phyloP scores from a whole-genome alignment of 2,888 invertebrate species.

The Atethmia centrago region DNA sequence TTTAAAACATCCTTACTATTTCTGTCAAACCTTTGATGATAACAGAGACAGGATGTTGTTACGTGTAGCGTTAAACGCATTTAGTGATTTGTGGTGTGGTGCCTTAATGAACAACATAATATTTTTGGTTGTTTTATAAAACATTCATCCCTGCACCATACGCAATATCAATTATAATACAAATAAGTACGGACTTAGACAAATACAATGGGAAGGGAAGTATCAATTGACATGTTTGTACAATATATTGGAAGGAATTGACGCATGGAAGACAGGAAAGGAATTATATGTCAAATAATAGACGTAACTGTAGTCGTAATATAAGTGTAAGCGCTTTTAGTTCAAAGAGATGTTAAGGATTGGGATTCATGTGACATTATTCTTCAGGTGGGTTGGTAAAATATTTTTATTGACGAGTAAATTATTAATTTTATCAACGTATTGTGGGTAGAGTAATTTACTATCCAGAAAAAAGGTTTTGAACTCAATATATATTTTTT shows the following conservation, averaged over 20 bases:
- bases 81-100: not conserved
- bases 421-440: not conserved
- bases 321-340: conserved; percentile 32
- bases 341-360: conserved; percentile 10
- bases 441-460: not conserved
- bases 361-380: not conserved
- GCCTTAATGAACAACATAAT: not conserved
- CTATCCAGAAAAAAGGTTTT: not conserved
- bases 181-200: conserved; percentile 17
- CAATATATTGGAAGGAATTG: conserved; percentile 88
- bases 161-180: conserved; percentile 29
- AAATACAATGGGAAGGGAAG: conserved; percentile 58
- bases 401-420: not conserved
- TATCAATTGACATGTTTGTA: conserved; percentile 89
- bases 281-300: conserved; percentile 71
- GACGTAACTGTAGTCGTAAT: conserved; percentile 44
- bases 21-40: not conserved
- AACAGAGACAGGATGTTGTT: not conserved
- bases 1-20: not conserved
- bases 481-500: not conserved
- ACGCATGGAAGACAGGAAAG: conserved; percentile 88
- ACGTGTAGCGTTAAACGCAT: not conserved
- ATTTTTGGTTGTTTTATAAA: conserved; percentile 10
- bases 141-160: conserved; percentile 17
- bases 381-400: not conserved